Evolutionary conservation across 35 echinoderm and acorn worm genomes (phyloP), one percentile per base, ranked within the genome.

Genomic region (Anneissia japonica): DNA sequence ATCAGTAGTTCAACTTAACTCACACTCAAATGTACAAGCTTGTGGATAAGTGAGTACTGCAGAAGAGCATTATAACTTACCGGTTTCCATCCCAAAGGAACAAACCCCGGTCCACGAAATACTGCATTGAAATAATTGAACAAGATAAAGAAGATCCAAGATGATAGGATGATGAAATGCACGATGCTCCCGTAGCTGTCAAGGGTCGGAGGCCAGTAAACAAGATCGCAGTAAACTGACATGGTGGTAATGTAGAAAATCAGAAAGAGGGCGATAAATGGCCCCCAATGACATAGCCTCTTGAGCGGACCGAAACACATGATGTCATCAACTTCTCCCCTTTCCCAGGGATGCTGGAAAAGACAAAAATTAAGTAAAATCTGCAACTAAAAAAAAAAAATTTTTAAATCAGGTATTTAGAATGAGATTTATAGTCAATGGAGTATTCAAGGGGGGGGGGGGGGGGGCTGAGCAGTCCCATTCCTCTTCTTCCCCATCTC

Each of bases 211-310:
- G 96, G 92, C 90, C 93, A 99, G 64, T 84, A 86, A 23, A 88
- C 86, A 34, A 99, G 86, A 74, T 91, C 84, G 56, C 92, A 91
- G 36, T 91, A 73, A 28, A 99, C 72, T 1, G 92, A 89, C 35
- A 55, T 88, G 26, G 74, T 51, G 21, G 96, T 92, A 34, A 99
- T 91, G 81, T 89, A 94, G 26, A 87, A 29, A 31, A 99, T 84
- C 51, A 99, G 74, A 30, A 93, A 90, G 28, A 99, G 73, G 0
- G 96, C 83, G 14, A 99, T 64, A 33, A 91, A 91, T 30, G 96
- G 96, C 21, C 96, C 96, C 96, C 96, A 99, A 34, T 99, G 96
- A 64, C 92, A 93, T 0, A 99, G 96, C 75, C 77, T 92, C 79
- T 86, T 36, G 26, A 99, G 23, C 56, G 92, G 92, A 64, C 95